Evolutionary conservation across 64 coral and sea anemone genomes (phyloP), one percentile per base, ranked within the genome.

Genomic region (Catalaphyllia jardinei): DNA sequence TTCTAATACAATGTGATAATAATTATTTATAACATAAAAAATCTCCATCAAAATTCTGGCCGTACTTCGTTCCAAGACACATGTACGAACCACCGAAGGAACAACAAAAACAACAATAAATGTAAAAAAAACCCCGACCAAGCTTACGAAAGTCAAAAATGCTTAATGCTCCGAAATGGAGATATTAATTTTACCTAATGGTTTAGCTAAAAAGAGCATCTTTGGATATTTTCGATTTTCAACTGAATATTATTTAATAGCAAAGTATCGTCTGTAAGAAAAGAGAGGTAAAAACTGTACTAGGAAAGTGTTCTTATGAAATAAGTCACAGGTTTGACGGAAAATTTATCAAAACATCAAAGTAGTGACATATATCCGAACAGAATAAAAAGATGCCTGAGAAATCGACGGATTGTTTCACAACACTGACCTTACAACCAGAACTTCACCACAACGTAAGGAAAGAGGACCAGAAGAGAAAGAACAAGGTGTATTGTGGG

Each of bases 361-460:
- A 39, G 2, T 22, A 83, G 2, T 60, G 50, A 9, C 62, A 71
- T 9, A 57, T 7, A 29, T 67, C 76, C 27, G 27, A 22, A 73
- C n/a, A 25, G 29, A 49, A 87, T 67, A 29, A 86, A 31, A 87
- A 55, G 95, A 97, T 94, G 95, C 14, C 18, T 10, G 67, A 88
- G 91, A 77, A 83, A 75, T 74, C 46, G 38, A 62, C 6, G 27
- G 92, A 96, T 96, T 96, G 75, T 73, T 96, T 87, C 82, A 14
- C 39, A 11, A 15, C 29, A 83, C 92, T 22, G 74, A 96, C 95
- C 95, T 96, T 79, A 29, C 81, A 86, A 77, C 89, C 75, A 80
- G 87, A 60, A 28, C 90, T 93, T 64, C 83, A 93, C 95, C 95
- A 96, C 80, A 93, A 89, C 78, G 85, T 35, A 71, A 96, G 93